phyloP scores from a whole-genome alignment of 2,113 vertebrate genomes.

The Daubentonia madagascariensis region DNA sequence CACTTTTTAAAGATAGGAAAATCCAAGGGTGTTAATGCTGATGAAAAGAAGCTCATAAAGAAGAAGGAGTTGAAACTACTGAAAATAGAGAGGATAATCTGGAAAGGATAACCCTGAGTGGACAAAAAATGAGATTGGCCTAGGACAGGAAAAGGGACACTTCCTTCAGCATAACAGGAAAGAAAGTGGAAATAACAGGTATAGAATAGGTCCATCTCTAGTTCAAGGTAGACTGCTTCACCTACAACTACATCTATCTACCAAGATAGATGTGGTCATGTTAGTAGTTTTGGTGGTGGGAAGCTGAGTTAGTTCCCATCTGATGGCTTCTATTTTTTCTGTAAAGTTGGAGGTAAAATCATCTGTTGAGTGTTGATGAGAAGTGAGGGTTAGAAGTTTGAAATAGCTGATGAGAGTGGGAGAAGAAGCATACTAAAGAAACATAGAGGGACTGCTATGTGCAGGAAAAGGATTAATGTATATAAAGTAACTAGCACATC shows the following conservation, averaged over 20 bases:
- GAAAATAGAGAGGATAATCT: not conserved
- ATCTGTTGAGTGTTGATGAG: not conserved
- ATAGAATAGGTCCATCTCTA: not conserved
- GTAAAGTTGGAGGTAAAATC: not conserved
- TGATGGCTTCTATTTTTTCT: slow-evolving; percentile 13
- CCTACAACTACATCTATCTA: not conserved
- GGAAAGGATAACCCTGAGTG: not conserved
- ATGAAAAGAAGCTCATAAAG: not conserved
- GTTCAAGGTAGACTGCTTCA: not conserved
- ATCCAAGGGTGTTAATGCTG: not conserved
- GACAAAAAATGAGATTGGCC: not conserved
- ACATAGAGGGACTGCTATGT: not conserved
- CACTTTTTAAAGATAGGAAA: not conserved
- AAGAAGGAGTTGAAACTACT: not conserved
- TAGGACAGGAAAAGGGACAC: not conserved
- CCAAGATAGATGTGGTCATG: not conserved
- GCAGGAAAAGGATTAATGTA: not conserved
- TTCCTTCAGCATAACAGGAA: not conserved
- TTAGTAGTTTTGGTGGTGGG: not conserved
- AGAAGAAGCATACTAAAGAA: not conserved
- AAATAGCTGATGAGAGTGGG: not conserved
- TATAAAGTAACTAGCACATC: not conserved
- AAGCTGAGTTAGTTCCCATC: not conserved
- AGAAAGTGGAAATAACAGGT: not conserved
- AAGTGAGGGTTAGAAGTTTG: not conserved